Evolutionary conservation across 2,113 vertebrate species (phyloP).

Genomic region (Hypocryptadius cinnamomeus): DNA sequence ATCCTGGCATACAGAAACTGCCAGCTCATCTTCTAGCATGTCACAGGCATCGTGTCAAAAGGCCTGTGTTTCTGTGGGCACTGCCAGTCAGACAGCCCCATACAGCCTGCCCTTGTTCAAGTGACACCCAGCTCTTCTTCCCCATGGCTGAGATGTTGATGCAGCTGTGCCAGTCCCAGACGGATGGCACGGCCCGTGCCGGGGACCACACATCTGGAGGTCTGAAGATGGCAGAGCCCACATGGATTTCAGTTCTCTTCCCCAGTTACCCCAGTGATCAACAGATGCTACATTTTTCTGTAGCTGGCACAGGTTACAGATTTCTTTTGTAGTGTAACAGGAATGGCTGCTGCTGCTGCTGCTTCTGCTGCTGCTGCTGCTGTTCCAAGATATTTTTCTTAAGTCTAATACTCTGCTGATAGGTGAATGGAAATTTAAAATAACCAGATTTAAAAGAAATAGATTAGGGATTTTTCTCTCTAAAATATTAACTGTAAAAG

Average conservation of each 20-base stretch:
- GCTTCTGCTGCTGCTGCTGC: constrained; percentile 7
- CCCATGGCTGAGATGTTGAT: constrained; percentile 7
- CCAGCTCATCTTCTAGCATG: background rate
- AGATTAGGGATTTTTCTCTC: background rate
- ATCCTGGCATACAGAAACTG: background rate
- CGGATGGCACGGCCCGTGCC: background rate
- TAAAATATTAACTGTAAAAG: constrained; percentile 16
- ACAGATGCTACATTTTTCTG: constrained; percentile 65
- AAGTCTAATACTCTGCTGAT: background rate
- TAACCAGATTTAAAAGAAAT: background rate
- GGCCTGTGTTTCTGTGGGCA: background rate
- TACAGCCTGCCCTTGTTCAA: constrained; percentile 33
- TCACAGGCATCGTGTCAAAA: background rate
- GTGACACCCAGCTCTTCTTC: background rate
- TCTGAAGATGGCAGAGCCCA: background rate
- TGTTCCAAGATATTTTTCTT: constrained; percentile 37
- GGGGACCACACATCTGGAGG: background rate
- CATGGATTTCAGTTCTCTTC: background rate
- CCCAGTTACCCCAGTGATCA: constrained; percentile 25
- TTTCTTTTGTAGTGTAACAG: constrained; percentile 58
- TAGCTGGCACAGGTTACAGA: constrained; percentile 45
- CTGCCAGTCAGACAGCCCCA: background rate
- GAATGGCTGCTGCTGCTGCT: constrained; percentile 44
- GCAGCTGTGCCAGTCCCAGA: constrained; percentile 31
- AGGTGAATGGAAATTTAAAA: background rate